Conservation (phyloP, 2,113 vertebrate species). For the Apistogramma diplotaenia region DNA sequence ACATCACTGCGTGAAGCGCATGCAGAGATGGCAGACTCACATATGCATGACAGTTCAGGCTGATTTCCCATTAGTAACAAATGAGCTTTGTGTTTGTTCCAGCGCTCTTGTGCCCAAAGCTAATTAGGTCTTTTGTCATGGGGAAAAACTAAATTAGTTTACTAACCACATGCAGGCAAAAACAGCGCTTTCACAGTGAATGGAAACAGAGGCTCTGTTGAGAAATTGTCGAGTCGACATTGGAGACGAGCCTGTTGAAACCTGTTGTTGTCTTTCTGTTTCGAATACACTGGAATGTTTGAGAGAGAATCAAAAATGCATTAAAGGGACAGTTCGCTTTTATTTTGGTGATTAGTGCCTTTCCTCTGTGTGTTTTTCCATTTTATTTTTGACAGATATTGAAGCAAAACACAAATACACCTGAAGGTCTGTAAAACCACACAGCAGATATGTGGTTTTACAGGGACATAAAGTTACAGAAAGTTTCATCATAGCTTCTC, state of each 20-base stretch:
- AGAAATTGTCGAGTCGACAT: slow-evolving; percentile 20
- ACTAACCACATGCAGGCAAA: background rate
- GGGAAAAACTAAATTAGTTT: background rate
- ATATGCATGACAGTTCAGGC: slow-evolving; percentile 43
- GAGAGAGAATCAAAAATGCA: background rate
- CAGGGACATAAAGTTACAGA: no score
- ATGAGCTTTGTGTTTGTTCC: slow-evolving; percentile 9
- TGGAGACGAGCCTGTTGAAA: background rate
- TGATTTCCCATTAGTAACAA: slow-evolving; percentile 36
- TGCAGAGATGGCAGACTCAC: slow-evolving; percentile 28
- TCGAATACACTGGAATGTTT: background rate
- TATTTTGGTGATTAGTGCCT: background rate
- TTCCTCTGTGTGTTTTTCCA: background rate
- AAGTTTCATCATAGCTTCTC: background rate
- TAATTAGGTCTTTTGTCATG: slow-evolving; percentile 1
- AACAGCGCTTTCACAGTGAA: background rate
- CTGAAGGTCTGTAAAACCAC: background rate
- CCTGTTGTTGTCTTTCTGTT: background rate
- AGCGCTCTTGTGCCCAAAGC: slow-evolving; percentile 7
- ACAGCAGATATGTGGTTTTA: background rate
- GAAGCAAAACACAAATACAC: background rate
- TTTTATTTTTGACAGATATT: background rate
- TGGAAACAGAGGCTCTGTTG: background rate
- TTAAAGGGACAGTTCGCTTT: background rate
- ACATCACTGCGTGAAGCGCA: slow-evolving; percentile 1